Conservation (phyloP, 1,140 invertebrate genomes). For the Trichonephila clavata region DNA sequence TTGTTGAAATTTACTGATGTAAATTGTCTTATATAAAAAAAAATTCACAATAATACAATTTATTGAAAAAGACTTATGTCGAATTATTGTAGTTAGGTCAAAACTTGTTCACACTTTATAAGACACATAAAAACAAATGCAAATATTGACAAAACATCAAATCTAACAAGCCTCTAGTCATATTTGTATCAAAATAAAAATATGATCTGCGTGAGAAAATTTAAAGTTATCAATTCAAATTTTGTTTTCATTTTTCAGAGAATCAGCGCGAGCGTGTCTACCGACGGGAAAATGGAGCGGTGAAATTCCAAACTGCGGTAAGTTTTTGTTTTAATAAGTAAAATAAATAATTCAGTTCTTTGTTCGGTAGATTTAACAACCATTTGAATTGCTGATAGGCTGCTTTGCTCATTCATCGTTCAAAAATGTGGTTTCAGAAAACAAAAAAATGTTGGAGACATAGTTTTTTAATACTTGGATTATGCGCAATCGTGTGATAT, state of each 20-base stretch:
- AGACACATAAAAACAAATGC: no score
- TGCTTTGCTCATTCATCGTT: neutral
- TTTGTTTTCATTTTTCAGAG: slow-evolving; percentile 51
- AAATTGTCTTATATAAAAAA: no score
- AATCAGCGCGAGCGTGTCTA: slow-evolving; percentile 83
- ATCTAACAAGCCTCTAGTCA: neutral
- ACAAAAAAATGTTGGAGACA: neutral
- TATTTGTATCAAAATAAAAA: neutral
- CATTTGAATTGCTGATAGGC: neutral
- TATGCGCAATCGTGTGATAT: neutral
- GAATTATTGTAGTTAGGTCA: no score
- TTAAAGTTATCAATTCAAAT: neutral
- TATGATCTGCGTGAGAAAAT: neutral
- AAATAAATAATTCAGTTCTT: neutral
- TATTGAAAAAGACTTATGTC: no score
- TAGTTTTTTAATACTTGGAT: neutral
- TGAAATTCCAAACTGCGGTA: slow-evolving; percentile 91
- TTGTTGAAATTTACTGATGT: no score
- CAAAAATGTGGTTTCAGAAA: neutral
- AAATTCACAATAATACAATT: no score
- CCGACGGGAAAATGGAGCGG: slow-evolving; percentile 88
- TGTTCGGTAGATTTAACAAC: neutral
- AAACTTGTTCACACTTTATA: no score
- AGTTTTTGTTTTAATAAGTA: slow-evolving; percentile 79
- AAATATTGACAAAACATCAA: no score